These are phyloP conservation scores for Gallinago jamesoni DNA, from an alignment of 2,113 vertebrate genomes.

Conservation along the genomic window DNA sequence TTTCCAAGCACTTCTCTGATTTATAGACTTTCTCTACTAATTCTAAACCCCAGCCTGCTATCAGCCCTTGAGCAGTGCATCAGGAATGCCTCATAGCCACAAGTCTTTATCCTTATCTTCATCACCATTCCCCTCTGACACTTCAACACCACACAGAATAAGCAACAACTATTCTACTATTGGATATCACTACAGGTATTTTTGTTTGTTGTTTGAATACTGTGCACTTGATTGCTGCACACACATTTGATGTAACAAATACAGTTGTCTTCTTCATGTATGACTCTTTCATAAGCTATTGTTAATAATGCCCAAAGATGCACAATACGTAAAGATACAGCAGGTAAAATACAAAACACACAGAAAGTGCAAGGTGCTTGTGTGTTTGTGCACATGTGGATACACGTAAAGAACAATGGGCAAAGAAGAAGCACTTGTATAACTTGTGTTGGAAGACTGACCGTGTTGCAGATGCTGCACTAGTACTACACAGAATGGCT, in stretches of 20 bases:
- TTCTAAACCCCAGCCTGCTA: neutral
- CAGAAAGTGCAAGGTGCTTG: neutral
- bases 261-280: neutral
- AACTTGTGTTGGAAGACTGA: neutral
- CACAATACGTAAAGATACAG: neutral
- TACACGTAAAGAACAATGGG: neutral
- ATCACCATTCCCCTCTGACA: neutral
- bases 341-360: neutral
- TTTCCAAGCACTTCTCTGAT: conserved; percentile 36
- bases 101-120: neutral
- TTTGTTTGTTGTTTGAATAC: conserved; percentile 1
- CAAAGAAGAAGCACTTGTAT: neutral
- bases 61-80: neutral
- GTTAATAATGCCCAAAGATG: neutral
- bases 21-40: conserved; percentile 13
- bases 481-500: neutral
- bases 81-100: neutral
- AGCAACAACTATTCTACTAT: neutral
- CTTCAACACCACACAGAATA: conserved; percentile 4
- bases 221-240: neutral
- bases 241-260: neutral
- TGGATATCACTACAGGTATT: neutral
- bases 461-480: neutral
- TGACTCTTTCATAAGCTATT: neutral
- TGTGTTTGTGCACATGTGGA: fast-evolving